Evolutionary conservation across 2,888 invertebrate species (phyloP).

Genomic region (Dasysyrphus albostriatus): DNA sequence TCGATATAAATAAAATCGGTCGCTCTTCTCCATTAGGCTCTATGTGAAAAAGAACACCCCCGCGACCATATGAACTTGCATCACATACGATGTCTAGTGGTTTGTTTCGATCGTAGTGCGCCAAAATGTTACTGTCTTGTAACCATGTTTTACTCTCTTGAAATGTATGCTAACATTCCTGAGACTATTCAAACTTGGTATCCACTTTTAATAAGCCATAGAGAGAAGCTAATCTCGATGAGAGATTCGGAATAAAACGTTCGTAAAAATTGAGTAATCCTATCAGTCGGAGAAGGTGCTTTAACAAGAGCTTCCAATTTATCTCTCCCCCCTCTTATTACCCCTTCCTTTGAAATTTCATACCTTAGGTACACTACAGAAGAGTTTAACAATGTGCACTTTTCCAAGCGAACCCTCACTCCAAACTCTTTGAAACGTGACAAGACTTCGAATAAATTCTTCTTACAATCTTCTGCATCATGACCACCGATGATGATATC

Average conservation of each 20-base stretch:
- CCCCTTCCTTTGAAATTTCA: conserved; percentile 12
- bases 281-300: conserved; percentile 8
- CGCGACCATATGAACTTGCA: conserved; percentile 41
- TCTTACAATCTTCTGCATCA: conserved; percentile 35
- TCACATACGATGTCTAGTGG: conserved; percentile 34
- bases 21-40: conserved; percentile 33
- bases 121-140: conserved; percentile 21
- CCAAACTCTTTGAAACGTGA: conserved; percentile 4
- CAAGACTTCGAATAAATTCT: conserved; percentile 46
- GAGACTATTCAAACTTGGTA: conserved; percentile 2
- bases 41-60: conserved; percentile 30
- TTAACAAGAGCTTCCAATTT: conserved; percentile 5
- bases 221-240: not conserved
- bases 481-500: conserved; percentile 63
- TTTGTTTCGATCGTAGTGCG: conserved; percentile 32
- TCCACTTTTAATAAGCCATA: conserved; percentile 20
- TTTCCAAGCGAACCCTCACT: conserved; percentile 2
- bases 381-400: conserved; percentile 4
- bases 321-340: conserved; percentile 14
- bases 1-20: conserved; percentile 47
- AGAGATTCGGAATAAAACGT: conserved; percentile 16
- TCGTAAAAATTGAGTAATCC: conserved; percentile 3
- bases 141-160: conserved; percentile 7
- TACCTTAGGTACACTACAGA: conserved; percentile 13
- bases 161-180: conserved; percentile 15